Conservation (phyloP, 2,888 invertebrate genomes). For the Trichogramma evanescens region DNA sequence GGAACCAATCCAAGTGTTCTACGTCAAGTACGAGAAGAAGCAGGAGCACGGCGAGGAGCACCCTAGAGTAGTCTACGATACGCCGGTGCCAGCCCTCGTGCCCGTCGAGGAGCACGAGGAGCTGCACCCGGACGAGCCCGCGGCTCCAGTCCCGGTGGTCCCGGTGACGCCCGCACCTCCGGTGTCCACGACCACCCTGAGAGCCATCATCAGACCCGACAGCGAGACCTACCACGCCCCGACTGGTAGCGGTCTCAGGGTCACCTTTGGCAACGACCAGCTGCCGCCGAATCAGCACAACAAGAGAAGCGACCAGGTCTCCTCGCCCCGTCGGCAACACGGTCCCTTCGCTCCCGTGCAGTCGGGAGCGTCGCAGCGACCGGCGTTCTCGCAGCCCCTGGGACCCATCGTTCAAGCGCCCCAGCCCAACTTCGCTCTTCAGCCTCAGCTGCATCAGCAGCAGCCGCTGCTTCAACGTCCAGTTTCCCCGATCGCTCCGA, state of each 20-base stretch:
- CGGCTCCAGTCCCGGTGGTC: slow-evolving; percentile 47
- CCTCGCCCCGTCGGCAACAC: slow-evolving; percentile 41
- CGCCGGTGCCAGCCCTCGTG: slow-evolving; percentile 71
- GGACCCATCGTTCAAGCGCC: slow-evolving; percentile 27
- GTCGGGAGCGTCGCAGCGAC: slow-evolving; percentile 32
- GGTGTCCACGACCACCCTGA: slow-evolving; percentile 68
- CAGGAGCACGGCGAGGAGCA: slow-evolving; percentile 66
- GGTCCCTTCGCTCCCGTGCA: slow-evolving; percentile 42
- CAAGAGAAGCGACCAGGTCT: slow-evolving; percentile 38
- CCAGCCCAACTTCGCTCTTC: slow-evolving; percentile 25
- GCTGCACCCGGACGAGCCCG: slow-evolving; percentile 32
- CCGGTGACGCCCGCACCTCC: slow-evolving; percentile 51
- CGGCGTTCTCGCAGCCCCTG: slow-evolving; percentile 42
- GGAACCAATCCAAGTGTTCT: slow-evolving; percentile 84
- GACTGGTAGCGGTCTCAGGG: slow-evolving; percentile 71
- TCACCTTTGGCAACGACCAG: slow-evolving; percentile 69
- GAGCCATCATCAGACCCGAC: slow-evolving; percentile 80
- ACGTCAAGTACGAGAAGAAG: slow-evolving; percentile 79
- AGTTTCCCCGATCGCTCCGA: slow-evolving; percentile 21
- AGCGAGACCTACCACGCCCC: slow-evolving; percentile 73
- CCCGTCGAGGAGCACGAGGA: slow-evolving; percentile 62
- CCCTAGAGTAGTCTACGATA: slow-evolving; percentile 69
- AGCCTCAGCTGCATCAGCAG: slow-evolving; percentile 24
- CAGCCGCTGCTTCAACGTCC: slow-evolving; percentile 7
- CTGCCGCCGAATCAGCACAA: slow-evolving; percentile 43